Percentiles rank a stretch among this genome's conserved stretches.
Evolutionary conservation across 2,888 invertebrate genomes (phyloP).

Genomic region (Luperina nickerlii): DNA sequence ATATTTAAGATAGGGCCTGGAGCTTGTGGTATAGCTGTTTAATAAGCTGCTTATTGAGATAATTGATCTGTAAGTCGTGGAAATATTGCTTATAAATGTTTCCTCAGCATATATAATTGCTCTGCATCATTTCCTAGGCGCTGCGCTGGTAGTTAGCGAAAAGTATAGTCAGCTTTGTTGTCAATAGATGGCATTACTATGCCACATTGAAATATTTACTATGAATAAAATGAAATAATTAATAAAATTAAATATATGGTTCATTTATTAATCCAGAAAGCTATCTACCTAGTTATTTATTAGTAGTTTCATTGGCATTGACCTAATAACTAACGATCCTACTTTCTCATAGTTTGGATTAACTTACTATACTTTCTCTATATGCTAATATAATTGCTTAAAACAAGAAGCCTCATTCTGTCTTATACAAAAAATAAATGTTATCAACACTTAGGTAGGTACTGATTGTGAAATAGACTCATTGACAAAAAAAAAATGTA

Average conservation of each 20-base stretch:
- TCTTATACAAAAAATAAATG: too few species aligned
- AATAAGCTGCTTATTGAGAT: background rate
- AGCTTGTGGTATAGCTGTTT: background rate
- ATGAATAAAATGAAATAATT: too few species aligned
- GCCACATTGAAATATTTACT: background rate
- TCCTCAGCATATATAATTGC: conserved; percentile 13
- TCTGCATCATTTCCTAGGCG: conserved; percentile 8
- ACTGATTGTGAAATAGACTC: background rate
- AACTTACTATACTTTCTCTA: background rate
- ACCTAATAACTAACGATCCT: background rate
- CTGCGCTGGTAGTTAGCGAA: background rate
- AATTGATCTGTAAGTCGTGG: background rate
- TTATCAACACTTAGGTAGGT: too few species aligned
- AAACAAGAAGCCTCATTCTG: too few species aligned
- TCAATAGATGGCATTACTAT: conserved; percentile 9
- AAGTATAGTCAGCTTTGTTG: background rate
- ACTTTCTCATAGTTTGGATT: background rate
- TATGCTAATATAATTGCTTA: background rate
- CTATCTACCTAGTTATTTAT: background rate
- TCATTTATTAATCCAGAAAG: background rate
- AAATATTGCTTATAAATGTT: background rate
- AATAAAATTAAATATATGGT: background rate
- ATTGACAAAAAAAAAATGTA: background rate
- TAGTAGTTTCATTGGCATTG: background rate
- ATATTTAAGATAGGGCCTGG: background rate